Evolutionary conservation across 2,797 vertebrate genomes (phyloP), one percentile per base, ranked within the genome.

Genomic region (Microctenopoma stevenorrisi): DNA sequence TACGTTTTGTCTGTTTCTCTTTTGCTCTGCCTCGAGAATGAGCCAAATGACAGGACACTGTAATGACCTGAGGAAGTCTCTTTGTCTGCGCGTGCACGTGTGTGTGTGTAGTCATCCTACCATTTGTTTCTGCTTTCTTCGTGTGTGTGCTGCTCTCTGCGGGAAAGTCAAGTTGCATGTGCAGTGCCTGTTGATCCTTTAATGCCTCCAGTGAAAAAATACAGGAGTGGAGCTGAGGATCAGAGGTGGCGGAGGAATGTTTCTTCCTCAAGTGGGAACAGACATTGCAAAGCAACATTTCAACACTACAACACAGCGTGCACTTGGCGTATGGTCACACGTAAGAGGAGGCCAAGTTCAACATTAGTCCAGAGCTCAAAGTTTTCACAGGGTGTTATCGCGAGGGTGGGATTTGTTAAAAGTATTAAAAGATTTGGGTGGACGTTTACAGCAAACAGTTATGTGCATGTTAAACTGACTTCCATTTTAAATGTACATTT

Each of bases 311-410:
- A 40, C 61, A 38, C 72, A 71, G 73, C 76, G 44, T 61, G 79
- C 58, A 64, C 38, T 79, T 82, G 68, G 76, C 55, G 1, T 22
- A 13, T 0, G 13, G 55, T 26, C 72, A 71, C 44, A 8, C 37
- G 15, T 30, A n/a, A 16, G 25, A 61, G 26, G 26, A 65, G 16
- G 72, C 82, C 82, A 86, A 85, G 55, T 83, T 70, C 74, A 86
- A 79, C 80, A 82, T 82, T 74, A 68, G 72, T 74, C 61, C 64
- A 72, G 62, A 35, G 26, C 47, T 33, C 22, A 61, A 58, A 42
- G 25, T 74, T 83, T 84, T 70, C 44, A 66, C 50, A 64, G 64
- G 53, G 38, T 66, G 60, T 69, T 76, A 54, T 61, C 26, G 13
- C 50, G 22, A 72, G 33, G 38, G n/a, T 46, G 56, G 48, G 54